Conservation (phyloP, 2,888 invertebrate species). For the Criorhina ranunculi region DNA sequence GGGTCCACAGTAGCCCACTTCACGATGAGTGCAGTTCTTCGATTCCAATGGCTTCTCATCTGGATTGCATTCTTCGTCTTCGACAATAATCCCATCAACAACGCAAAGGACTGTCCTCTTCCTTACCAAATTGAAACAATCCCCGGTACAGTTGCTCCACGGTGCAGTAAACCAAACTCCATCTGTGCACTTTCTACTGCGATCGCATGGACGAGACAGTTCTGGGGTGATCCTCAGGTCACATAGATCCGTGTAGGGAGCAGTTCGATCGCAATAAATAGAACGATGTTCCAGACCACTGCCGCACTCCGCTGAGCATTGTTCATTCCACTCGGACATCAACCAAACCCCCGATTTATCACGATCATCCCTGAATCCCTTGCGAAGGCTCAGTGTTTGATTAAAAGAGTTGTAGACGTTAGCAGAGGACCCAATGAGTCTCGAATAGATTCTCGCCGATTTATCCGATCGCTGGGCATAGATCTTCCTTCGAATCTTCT, state of each 20-base stretch:
- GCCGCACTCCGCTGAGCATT: constrained; percentile 90
- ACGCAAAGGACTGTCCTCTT: constrained; percentile 80
- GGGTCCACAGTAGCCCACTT: constrained; percentile 80
- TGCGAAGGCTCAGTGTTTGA: constrained; percentile 73
- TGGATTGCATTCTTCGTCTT: constrained; percentile 85
- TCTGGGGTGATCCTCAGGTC: constrained; percentile 86
- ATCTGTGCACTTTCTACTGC: constrained; percentile 87
- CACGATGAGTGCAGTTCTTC: constrained; percentile 86
- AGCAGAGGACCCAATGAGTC: constrained; percentile 76
- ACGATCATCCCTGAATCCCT: constrained; percentile 78
- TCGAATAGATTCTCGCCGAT: constrained; percentile 77
- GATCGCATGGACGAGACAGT: constrained; percentile 87
- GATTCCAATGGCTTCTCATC: constrained; percentile 87
- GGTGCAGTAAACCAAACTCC: constrained; percentile 93
- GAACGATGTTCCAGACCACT: constrained; percentile 90
- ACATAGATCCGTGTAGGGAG: constrained; percentile 87
- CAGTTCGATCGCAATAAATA: constrained; percentile 87
- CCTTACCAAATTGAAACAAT: constrained; percentile 81
- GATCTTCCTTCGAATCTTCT: constrained; percentile 78
- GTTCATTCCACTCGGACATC: constrained; percentile 81
- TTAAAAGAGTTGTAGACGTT: constrained; percentile 72
- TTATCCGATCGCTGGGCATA: constrained; percentile 77
- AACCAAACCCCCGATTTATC: constrained; percentile 81
- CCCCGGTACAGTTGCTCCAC: constrained; percentile 86
- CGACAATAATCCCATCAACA: constrained; percentile 78